phyloP scores from a whole-genome alignment of 1,140 invertebrate species.

The Zeugodacus cucurbitae region DNA sequence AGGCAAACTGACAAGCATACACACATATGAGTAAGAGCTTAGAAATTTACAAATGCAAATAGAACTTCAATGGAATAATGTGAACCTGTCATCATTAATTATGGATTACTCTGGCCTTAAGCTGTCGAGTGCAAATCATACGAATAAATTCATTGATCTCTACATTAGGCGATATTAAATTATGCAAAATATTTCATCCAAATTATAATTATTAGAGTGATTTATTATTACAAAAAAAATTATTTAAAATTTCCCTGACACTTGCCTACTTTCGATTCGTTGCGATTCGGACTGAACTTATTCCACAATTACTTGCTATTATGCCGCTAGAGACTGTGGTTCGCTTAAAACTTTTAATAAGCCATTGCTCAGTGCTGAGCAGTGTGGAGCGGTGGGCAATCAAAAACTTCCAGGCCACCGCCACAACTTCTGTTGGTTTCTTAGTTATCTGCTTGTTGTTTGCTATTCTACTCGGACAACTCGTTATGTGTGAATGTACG shows the following conservation, averaged over 20 bases:
- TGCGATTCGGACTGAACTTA: background rate
- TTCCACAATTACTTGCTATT: background rate
- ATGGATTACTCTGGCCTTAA: too few relatives aligned
- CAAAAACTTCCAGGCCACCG: slow-evolving; percentile 4
- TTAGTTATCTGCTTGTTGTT: background rate
- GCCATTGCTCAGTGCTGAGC: background rate
- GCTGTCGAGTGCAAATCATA: too few relatives aligned
- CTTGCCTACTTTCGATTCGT: background rate
- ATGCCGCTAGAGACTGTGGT: background rate
- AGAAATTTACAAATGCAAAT: background rate
- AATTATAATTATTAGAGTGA: too few relatives aligned
- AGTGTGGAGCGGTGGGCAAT: slow-evolving; percentile 11
- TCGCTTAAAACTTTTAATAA: slow-evolving; percentile 25
- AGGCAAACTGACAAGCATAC: background rate
- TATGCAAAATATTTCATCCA: too few relatives aligned
- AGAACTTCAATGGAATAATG: background rate
- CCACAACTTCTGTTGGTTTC: background rate
- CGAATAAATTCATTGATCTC: too few relatives aligned
- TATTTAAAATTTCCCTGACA: background rate
- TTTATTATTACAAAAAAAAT: too few relatives aligned
- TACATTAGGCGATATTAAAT: too few relatives aligned
- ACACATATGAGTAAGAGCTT: background rate
- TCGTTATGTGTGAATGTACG: background rate
- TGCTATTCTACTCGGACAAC: background rate
- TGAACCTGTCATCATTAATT: background rate